A percentile compares a stretch with the other conserved stretches of the same genome.
phyloP scores from a whole-genome alignment of 2,113 vertebrate species.

The Saccopteryx bilineata region DNA sequence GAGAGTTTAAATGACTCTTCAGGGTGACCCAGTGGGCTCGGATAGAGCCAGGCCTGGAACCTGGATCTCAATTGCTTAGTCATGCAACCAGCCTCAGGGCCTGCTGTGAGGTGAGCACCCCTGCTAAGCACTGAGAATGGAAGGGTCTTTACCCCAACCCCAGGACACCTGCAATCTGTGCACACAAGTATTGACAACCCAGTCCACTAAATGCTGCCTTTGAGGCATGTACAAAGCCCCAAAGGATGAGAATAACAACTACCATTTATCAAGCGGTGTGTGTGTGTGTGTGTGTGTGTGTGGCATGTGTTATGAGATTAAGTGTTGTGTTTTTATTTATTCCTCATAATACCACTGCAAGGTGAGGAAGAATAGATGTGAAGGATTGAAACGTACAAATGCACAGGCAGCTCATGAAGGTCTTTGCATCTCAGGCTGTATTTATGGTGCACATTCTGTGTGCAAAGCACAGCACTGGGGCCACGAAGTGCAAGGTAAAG shows the following conservation, averaged over 20 bases:
- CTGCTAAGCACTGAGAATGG: neutral
- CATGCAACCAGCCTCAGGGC: neutral
- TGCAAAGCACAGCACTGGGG: neutral
- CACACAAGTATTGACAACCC: neutral
- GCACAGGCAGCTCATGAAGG: neutral
- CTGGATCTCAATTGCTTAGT: neutral
- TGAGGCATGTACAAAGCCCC: neutral
- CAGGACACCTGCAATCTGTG: neutral
- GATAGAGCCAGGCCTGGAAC: neutral
- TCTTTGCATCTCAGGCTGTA: neutral
- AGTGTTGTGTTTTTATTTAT: slow-evolving; percentile 9
- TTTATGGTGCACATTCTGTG: neutral
- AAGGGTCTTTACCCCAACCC: neutral
- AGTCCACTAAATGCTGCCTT: neutral
- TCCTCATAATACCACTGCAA: neutral
- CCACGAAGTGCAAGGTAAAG: neutral
- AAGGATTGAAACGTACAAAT: neutral
- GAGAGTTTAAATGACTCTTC: neutral
- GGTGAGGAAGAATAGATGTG: neutral
- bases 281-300: neutral
- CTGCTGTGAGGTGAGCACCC: neutral
- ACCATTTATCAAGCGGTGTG: neutral
- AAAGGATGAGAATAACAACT: neutral
- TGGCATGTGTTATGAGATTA: neutral
- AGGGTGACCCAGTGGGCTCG: neutral